Conservation (phyloP, 2,797 vertebrate species). For the Pogoniulus pusillus region DNA sequence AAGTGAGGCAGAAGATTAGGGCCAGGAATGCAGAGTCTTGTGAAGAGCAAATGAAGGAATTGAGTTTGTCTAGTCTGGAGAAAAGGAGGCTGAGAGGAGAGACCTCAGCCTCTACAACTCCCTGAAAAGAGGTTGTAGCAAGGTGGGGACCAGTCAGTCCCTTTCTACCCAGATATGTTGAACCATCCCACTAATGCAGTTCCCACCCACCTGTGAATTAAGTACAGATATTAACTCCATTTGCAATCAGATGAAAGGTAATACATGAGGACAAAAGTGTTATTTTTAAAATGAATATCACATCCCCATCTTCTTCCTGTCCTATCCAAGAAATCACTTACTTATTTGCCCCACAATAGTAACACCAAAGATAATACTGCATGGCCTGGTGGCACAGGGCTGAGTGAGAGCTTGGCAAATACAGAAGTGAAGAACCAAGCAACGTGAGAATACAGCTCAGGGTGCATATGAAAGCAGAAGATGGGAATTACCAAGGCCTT, state of each 20-base stretch:
- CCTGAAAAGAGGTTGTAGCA: too few species aligned
- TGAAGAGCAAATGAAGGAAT: too few species aligned
- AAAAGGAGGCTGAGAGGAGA: too few species aligned
- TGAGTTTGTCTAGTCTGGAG: too few species aligned
- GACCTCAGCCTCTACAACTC: too few species aligned
- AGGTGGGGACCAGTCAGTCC: not conserved
- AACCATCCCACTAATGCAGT: too few species aligned
- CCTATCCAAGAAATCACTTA: not conserved
- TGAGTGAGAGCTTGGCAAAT: not conserved
- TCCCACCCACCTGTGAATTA: not conserved
- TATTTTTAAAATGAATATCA: not conserved
- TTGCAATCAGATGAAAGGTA: not conserved
- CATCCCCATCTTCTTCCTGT: not conserved
- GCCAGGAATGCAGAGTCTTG: not conserved
- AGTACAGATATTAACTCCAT: too few species aligned
- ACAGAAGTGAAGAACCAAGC: not conserved
- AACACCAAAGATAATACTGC: not conserved
- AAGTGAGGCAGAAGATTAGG: not conserved
- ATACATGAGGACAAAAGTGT: fast-evolving
- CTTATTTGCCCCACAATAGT: not conserved
- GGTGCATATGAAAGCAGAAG: not conserved
- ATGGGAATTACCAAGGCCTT: not conserved
- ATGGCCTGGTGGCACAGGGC: fast-evolving
- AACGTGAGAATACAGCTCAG: not conserved
- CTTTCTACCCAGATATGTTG: not conserved